Base-by-base conservation (phyloP, 2,888 invertebrate species). In the Sesia bembeciformis region DNA sequence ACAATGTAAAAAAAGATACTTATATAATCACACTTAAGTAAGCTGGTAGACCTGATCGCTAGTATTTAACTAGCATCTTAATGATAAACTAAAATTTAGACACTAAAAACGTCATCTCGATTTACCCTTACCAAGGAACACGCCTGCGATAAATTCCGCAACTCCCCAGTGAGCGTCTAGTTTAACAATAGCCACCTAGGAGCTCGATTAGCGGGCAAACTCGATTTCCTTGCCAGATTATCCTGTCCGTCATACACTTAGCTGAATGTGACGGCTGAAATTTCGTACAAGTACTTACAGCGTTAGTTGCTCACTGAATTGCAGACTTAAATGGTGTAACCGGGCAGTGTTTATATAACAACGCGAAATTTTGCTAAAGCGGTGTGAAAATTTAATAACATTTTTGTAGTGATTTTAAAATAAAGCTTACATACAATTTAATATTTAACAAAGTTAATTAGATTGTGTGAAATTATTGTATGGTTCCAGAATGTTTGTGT, bases 171-270 rank as follows among this genome's bases (percentile, higher is more conserved):
- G 46, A 46, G 46, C 46, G 65, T 61, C 63, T 66, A 62, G 56
- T 66, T 61, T 61, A 68, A 76, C 74, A 78, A 76, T 72, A 72
- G 71, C 67, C 63, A 66, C 65, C 68, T 70, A 70, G 74, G 59
- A 61, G 67, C 71, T 74, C 78, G 75, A 83, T 82, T 81, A 80
- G 75, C 74, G 67, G 66, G 72, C 70, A 76, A 84, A 84, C 78
- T 81, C 76, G 77, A 84, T 84, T 84, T 82, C 73, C 80, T 79
- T 74, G 74, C 74, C 70, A 78, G 77, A 84, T 84, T 79, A 84
- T 76, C 67, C 71, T 75, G 77, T 78, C 78, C 72, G 63, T 81
- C 78, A 81, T 78, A 74, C 68, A 71, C 67, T 68, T 68, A 69
- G 66, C 67, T 67, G 66, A 50, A 77, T 73, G 71, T 68, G 66